phyloP scores from a whole-genome alignment of 2,888 invertebrate species.

The Achlya flavicornis region DNA sequence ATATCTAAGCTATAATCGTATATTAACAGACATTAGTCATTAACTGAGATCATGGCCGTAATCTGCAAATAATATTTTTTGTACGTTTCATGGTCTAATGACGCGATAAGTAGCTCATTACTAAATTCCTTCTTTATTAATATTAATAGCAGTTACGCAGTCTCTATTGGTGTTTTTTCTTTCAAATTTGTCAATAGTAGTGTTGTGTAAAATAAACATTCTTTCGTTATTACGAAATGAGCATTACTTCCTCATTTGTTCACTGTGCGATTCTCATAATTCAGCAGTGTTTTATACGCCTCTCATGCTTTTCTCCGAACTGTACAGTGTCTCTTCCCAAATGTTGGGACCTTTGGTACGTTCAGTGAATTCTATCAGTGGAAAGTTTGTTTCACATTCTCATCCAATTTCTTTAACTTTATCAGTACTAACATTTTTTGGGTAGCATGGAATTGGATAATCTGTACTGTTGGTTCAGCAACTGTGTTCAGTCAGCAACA shows the following conservation, averaged over 20 bases:
- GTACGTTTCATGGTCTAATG: background rate
- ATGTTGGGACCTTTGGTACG: too few species aligned
- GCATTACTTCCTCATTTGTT: background rate
- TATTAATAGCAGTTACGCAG: background rate
- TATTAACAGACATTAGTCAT: background rate
- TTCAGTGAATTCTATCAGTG: too few species aligned
- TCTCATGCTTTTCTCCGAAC: background rate
- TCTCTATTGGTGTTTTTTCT: background rate
- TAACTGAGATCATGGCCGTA: background rate
- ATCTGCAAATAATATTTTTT: background rate
- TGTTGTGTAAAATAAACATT: background rate
- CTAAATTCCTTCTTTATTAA: background rate
- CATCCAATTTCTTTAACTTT: too few species aligned
- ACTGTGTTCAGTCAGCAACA: background rate
- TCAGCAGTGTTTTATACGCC: background rate
- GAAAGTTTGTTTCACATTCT: too few species aligned
- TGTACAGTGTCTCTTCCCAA: too few species aligned
- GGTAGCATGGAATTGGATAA: background rate
- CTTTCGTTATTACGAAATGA: background rate
- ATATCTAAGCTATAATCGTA: background rate
- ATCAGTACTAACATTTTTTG: too few species aligned
- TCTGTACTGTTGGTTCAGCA: background rate
- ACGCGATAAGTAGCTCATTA: background rate
- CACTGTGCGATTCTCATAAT: background rate
- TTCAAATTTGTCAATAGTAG: background rate